Evolutionary conservation across 2,797 vertebrate species (phyloP).

Genomic region (Urocyon cinereoargenteus): DNA sequence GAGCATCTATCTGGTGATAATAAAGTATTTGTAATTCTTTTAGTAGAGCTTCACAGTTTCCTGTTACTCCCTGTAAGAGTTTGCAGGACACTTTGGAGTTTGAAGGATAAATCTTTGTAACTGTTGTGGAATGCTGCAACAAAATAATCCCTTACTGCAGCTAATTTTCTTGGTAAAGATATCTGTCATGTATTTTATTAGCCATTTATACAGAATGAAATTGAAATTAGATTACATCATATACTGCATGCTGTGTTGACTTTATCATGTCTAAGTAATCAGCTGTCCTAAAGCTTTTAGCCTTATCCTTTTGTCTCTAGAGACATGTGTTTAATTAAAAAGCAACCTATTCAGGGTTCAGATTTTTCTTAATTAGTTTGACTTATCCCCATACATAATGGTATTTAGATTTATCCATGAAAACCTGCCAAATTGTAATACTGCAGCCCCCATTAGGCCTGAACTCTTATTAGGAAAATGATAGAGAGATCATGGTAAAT

Average conservation of each 20-base stretch:
- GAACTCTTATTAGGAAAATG: conserved; percentile 56
- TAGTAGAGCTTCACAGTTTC: conserved; percentile 54
- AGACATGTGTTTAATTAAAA: conserved; percentile 80
- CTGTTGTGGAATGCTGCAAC: not conserved
- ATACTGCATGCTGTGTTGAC: conserved; percentile 68
- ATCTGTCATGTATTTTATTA: conserved; percentile 75
- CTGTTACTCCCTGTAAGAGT: conserved; percentile 61
- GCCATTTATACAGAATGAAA: conserved; percentile 77
- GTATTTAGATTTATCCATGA: conserved; percentile 76
- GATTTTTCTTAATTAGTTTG: conserved; percentile 75
- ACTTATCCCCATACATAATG: conserved; percentile 43
- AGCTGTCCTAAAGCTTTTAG: conserved; percentile 68
- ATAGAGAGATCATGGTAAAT: conserved; percentile 52
- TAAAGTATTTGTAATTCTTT: conserved; percentile 66
- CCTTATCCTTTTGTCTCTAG: conserved; percentile 63
- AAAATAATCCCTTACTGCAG: conserved; percentile 2
- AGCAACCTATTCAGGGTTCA: conserved; percentile 81
- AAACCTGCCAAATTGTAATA: conserved; percentile 71
- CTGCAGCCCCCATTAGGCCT: conserved; percentile 44
- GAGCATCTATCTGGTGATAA: not conserved
- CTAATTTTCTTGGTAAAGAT: conserved; percentile 75
- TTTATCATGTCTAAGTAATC: conserved; percentile 78
- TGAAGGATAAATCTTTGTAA: conserved; percentile 73
- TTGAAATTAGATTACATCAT: conserved; percentile 78
- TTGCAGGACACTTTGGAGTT: conserved; percentile 59